These are phyloP conservation scores for Nibea albiflora DNA, from an alignment of 2,113 vertebrate genomes.

Conservation along the genomic window DNA sequence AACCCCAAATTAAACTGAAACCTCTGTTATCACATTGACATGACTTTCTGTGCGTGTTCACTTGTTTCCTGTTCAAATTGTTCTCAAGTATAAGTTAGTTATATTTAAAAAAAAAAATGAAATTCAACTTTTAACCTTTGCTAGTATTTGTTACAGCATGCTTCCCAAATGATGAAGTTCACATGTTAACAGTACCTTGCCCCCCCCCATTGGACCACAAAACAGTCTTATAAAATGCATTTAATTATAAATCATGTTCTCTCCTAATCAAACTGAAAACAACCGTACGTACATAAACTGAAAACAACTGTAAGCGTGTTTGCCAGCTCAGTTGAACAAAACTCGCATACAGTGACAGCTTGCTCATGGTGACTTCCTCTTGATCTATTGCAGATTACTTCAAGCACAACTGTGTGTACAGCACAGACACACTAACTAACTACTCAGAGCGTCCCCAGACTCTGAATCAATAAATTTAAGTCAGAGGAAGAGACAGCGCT, in stretches of 20 bases:
- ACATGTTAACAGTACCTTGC: too few species aligned
- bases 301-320: too few species aligned
- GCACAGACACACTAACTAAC: not conserved
- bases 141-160: not conserved
- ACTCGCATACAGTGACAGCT: too few species aligned
- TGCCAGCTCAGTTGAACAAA: too few species aligned
- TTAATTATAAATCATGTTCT: too few species aligned
- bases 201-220: not conserved
- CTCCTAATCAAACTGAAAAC: too few species aligned
- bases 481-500: conserved; percentile 34
- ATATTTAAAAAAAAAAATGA: not conserved
- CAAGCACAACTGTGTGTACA: too few species aligned
- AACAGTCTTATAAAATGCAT: not conserved
- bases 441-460: not conserved
- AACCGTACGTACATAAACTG: too few species aligned
- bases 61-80: conserved; percentile 30
- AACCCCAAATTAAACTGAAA: conserved; percentile 18
- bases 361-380: not conserved
- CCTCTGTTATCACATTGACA: not conserved
- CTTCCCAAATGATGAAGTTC: not conserved
- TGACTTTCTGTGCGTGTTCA: not conserved
- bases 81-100: not conserved
- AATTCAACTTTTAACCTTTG: not conserved
- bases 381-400: not conserved
- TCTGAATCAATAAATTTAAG: conserved; percentile 17